Percentiles rank a stretch among this genome's conserved stretches.
These are phyloP conservation scores for Salticus scenicus DNA, from an alignment of 2,888 invertebrate genomes.

Conservation along the genomic window DNA sequence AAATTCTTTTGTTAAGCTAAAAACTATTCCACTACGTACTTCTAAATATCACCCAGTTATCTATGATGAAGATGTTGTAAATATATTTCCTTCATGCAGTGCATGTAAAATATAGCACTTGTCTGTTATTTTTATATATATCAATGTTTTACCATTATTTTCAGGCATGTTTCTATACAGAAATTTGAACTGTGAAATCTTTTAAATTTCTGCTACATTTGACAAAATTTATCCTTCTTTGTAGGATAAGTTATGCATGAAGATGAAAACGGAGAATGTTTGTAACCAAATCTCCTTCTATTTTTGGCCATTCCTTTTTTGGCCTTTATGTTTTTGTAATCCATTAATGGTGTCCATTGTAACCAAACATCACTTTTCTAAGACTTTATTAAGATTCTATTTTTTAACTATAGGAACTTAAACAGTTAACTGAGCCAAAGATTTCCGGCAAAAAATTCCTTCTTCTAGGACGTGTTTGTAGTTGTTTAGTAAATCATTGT, in stretches of 20 bases:
- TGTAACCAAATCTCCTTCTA: constrained; percentile 44
- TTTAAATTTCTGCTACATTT: not conserved
- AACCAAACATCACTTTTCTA: constrained; percentile 64
- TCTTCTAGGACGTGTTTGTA: constrained; percentile 58
- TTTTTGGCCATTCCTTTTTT: constrained; percentile 64
- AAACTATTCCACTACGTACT: too few species aligned
- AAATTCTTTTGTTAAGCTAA: too few species aligned
- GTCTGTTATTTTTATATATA: not conserved
- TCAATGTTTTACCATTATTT: not conserved
- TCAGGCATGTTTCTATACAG: constrained; percentile 7
- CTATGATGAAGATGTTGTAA: not conserved
- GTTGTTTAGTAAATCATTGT: constrained; percentile 45
- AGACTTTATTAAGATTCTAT: constrained; percentile 62
- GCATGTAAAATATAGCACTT: constrained; percentile 3
- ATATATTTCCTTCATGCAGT: not conserved
- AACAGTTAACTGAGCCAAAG: constrained; percentile 25
- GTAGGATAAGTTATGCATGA: not conserved
- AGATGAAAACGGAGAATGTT: constrained; percentile 9
- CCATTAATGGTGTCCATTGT: constrained; percentile 56
- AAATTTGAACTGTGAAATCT: constrained; percentile 6
- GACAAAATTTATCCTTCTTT: not conserved
- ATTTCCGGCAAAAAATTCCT: constrained; percentile 49
- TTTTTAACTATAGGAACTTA: constrained; percentile 55
- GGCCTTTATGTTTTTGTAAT: constrained; percentile 64
- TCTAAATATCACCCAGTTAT: not conserved